Base-by-base conservation (phyloP, 2,888 invertebrate genomes). In the Myathropa florea region DNA sequence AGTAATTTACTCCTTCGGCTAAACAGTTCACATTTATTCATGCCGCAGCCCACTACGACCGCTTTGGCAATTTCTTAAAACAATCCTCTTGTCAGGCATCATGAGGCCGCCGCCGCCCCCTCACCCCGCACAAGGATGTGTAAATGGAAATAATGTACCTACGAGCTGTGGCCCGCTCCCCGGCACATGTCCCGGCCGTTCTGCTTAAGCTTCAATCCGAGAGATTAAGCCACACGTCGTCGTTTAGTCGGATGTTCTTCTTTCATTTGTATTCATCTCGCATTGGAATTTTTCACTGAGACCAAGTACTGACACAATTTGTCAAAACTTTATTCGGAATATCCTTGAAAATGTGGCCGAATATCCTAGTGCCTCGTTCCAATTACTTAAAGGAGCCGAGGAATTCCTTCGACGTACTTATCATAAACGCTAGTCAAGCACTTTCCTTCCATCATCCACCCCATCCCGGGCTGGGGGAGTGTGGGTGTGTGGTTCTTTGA, bases 151-250 rank as follows among this genome's bases (percentile, higher is more conserved):
- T 53, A 67, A 73, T 64, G 61, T 83, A 80, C 83, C 70, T 83
- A 61, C 39, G 14, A 14, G 23, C 12, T 64, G 30, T 59, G 57
- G 28, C 59, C 33, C 57, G 57, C 28, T 53, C 61, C 33, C 30
- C 21, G 64, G 10, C 33, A 57, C 73, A 73, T 71, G 68, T 61
- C 82, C 59, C 59, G 70, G 55, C 68, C 55, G 59, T 46, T 63
- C 63, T 75, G 68, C 79, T 36, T 86, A 86, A 86, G 86, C 83
- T 61, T 78, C 71, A 59, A 46, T 60, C 33, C 61, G 60, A 55
- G 78, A 86, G 86, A 83, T 86, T 86, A 86, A 76, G 86, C 65
- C 83, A 79, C 83, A 86, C 78, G 75, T 75, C 60, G 77, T 82
- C 73, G 65, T 82, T 78, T 70, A 53, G 72, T 60, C 65, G 78